Evolutionary conservation across 2,888 invertebrate species (phyloP).

Genomic region (Ommatoiulus sabulosus): DNA sequence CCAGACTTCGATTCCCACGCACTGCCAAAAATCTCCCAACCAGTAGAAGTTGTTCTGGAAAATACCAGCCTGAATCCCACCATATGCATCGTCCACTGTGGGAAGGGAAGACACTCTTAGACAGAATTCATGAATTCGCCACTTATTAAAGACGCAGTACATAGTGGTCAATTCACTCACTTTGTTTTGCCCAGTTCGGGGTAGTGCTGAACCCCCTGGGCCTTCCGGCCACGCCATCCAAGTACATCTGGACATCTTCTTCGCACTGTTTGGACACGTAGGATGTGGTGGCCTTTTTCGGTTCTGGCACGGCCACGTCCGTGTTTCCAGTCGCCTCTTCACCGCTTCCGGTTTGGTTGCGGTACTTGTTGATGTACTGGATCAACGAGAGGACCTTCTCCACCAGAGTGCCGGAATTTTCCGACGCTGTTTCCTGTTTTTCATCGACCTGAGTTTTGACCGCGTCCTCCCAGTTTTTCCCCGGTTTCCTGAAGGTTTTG

Average conservation of each 20-base stretch:
- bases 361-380: conserved; percentile 10
- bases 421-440: background rate
- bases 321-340: background rate
- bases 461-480: background rate
- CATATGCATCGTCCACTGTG: conserved; percentile 8
- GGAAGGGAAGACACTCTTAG: background rate
- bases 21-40: conserved; percentile 53
- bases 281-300: background rate
- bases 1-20: conserved; percentile 26
- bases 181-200: conserved; percentile 47
- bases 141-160: background rate
- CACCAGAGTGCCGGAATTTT: background rate
- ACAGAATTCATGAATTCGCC: background rate
- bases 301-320: background rate
- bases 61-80: conserved; percentile 18
- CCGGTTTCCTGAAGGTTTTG: background rate
- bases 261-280: conserved; percentile 31
- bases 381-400: background rate
- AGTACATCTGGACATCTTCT: background rate
- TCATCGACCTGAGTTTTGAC: background rate
- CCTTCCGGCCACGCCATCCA: conserved; percentile 10
- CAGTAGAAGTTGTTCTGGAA: conserved; percentile 49
- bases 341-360: background rate
- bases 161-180: background rate
- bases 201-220: background rate